phyloP scores from a whole-genome alignment of 2,888 invertebrate genomes.

The Stenchaetothrips biformis region DNA sequence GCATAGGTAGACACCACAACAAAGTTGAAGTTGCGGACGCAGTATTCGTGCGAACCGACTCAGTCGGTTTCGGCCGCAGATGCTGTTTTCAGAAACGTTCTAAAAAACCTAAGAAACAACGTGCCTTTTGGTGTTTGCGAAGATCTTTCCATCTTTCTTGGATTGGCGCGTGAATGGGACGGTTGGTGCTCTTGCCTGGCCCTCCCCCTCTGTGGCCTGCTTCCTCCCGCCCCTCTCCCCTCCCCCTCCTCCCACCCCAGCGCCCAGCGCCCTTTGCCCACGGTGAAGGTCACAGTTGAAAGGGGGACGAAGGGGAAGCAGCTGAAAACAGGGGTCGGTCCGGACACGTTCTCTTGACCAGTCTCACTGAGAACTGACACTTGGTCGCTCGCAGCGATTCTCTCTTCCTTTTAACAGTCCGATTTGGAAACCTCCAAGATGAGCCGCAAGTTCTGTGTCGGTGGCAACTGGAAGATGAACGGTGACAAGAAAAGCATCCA shows the following conservation, averaged over 20 bases:
- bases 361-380: neutral
- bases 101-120: no score
- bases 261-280: neutral
- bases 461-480: conserved; percentile 99
- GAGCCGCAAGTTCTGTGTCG: conserved; percentile 93
- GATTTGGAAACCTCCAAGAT: conserved; percentile 44
- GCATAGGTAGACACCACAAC: no score
- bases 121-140: no score
- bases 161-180: no score
- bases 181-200: neutral
- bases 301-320: neutral
- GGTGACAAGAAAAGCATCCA: conserved; percentile 79
- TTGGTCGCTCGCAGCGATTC: neutral
- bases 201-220: neutral
- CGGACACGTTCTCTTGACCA: conserved; percentile 1
- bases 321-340: conserved; percentile 20
- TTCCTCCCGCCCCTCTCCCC: neutral
- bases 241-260: neutral
- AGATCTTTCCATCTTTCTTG: no score
- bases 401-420: neutral
- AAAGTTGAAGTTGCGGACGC: no score
- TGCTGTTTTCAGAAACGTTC: no score
- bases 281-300: conserved; percentile 9
- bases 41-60: no score
- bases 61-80: no score